phyloP scores from a whole-genome alignment of 2,113 vertebrate species.

The Leiothrix lutea region DNA sequence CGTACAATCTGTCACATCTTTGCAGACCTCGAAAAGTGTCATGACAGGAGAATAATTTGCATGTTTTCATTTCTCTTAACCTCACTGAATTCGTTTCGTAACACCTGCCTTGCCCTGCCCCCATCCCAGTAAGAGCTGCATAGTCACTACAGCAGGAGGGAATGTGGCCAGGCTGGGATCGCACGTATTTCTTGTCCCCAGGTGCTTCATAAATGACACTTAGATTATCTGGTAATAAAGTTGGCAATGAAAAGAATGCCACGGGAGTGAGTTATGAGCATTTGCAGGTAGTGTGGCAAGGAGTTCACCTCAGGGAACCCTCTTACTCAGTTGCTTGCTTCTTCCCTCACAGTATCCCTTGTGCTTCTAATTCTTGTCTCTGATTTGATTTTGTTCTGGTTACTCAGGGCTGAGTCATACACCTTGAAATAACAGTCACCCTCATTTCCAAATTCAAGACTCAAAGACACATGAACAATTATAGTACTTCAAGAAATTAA shows the following conservation, averaged over 20 bases:
- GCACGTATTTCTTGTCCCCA: neutral
- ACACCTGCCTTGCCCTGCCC: neutral
- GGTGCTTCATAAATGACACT: neutral
- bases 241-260: neutral
- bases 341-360: neutral
- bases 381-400: constrained; percentile 12
- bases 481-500: neutral
- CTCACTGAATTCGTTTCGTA: neutral
- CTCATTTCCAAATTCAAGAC: constrained; percentile 3
- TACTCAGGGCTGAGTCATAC: constrained; percentile 20
- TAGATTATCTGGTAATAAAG: neutral
- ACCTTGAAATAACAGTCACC: neutral
- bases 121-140: neutral
- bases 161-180: neutral
- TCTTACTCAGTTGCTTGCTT: neutral
- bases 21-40: neutral
- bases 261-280: neutral
- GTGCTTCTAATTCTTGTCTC: neutral
- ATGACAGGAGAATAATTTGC: neutral
- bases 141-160: neutral
- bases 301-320: neutral
- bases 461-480: neutral
- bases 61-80: neutral
- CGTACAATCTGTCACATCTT: neutral
- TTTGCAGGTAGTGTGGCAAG: neutral